phyloP scores from a whole-genome alignment of 2,797 vertebrate species.

The Pristis pectinata region DNA sequence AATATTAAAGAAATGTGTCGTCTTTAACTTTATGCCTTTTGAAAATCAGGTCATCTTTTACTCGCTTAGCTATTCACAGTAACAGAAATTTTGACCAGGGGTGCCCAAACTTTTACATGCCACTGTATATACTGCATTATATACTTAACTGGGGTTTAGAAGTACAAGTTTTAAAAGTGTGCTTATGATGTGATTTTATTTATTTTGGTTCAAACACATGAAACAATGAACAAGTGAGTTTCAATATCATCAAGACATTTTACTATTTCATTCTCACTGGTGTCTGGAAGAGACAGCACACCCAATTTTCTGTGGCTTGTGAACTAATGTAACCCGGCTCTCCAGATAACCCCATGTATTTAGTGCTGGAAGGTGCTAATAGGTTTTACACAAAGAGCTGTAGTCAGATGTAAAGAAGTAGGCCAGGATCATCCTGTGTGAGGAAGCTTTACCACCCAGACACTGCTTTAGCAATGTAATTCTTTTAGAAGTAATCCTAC shows the following conservation, averaged over 20 bases:
- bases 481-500: slow-evolving; percentile 1
- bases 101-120: too few relatives aligned
- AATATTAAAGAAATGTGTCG: too few relatives aligned
- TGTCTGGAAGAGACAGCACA: background rate
- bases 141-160: background rate
- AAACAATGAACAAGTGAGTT: background rate
- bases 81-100: too few relatives aligned
- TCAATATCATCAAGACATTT: background rate
- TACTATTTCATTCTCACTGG: background rate
- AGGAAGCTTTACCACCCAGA: background rate
- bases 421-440: background rate
- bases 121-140: background rate
- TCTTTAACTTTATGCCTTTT: too few relatives aligned
- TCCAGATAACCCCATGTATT: background rate
- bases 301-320: background rate
- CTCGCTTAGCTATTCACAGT: too few relatives aligned
- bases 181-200: background rate
- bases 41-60: too few relatives aligned
- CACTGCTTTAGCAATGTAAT: slow-evolving; percentile 7
- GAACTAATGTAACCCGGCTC: background rate
- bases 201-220: background rate
- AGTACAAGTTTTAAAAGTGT: background rate
- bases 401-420: background rate
- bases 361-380: background rate
- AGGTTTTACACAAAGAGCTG: background rate